These are phyloP conservation scores for Chaetodon trifascialis DNA, from an alignment of 2,113 vertebrate genomes.

Conservation along the genomic window DNA sequence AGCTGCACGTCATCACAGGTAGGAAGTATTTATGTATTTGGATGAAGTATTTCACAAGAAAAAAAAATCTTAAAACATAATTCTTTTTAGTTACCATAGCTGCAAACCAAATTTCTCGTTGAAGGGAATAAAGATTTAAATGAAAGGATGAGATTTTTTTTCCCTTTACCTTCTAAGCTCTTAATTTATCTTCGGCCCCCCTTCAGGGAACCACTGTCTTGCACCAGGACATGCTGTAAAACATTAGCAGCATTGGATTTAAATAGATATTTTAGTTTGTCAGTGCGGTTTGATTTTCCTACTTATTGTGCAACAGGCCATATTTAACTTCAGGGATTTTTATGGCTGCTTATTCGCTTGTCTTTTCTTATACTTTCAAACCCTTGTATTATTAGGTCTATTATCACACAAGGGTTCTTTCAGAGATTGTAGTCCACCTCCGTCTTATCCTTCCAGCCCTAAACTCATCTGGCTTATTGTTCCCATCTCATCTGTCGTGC, in stretches of 20 bases:
- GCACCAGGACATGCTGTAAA: slow-evolving; percentile 4
- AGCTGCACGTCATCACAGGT: no score
- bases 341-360: slow-evolving; percentile 3
- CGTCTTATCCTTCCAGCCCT: slow-evolving; percentile 24
- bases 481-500: slow-evolving; percentile 49
- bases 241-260: not conserved
- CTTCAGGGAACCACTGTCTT: not conserved
- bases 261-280: slow-evolving; percentile 14
- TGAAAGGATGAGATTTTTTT: not conserved
- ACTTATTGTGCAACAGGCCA: no score
- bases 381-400: slow-evolving; percentile 6
- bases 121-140: not conserved
- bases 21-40: not conserved
- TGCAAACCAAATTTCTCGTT: not conserved
- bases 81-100: no score
- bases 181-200: not conserved
- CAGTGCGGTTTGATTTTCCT: no score
- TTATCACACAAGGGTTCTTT: slow-evolving; percentile 20
- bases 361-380: slow-evolving; percentile 11
- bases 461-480: slow-evolving; percentile 61
- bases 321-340: slow-evolving; percentile 5
- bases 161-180: not conserved
- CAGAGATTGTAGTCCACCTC: slow-evolving; percentile 15
- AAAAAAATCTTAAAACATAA: not conserved
- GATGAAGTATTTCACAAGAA: not conserved